Base-by-base conservation (phyloP, 2,888 invertebrate genomes). In the Drosophila nr. fundita region DNA sequence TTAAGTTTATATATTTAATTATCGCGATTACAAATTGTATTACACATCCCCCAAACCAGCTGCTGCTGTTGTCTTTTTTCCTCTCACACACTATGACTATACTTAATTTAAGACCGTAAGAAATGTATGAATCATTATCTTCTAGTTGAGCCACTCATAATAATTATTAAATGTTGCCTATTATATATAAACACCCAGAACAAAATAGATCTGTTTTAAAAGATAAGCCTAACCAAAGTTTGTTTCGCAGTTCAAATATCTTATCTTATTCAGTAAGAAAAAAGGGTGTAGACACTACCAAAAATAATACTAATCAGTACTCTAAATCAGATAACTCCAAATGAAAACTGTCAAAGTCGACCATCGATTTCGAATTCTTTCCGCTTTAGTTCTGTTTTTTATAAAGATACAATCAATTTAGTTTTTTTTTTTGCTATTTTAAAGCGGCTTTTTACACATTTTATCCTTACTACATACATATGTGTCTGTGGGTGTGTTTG, bases 371-470 rank as follows among this genome's bases (percentile, higher is more conserved):
- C 8, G 3, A 32, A 11, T n/a, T 24, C 2, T 30, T 29, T 2
- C 6, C 8, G 7, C 2, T 29, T 24, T 45, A 24, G 3, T 4
- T 40, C 11, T 66, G 8, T n/a, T 67, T 13, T 7, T 21, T 36
- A 15, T 13, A 29, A 15, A 29, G 11, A 29, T 10, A 57, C n/a
- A 30, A n/a, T 4, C 29, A 40, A 32, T 42, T 21, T 45, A 2
- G 1, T 21, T 40, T 11, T 42, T 7, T 32, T 45, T 8, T 48
- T 34, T 27, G 15, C 10, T 32, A 15, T 36, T 6, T 50, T 21
- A 52, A 36, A 68, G 68, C 68, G 57, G 68, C 61, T 58, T 60
- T 45, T 55, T 21, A 62, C 50, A 36, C 55, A 4, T 38, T 29
- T 27, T 45, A 45, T 45, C 15, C 15, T 8, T 45, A 15, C 42